phyloP scores from a whole-genome alignment of 1,140 invertebrate species.

The Akabosia matsudoensis region DNA sequence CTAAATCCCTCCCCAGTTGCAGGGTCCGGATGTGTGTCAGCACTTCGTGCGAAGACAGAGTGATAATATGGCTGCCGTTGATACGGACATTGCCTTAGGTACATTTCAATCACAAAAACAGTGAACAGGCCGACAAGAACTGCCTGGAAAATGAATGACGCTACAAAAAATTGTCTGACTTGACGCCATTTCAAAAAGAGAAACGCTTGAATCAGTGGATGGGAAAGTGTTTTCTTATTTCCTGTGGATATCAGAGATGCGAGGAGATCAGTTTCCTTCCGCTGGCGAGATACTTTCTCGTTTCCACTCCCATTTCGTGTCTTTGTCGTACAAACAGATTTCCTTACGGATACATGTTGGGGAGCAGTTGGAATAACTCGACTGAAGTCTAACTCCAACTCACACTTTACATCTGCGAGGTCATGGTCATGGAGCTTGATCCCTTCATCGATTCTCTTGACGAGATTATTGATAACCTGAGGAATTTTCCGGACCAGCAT shows the following conservation, averaged over 20 bases:
- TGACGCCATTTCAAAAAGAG: constrained; percentile 75
- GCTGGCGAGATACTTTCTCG: constrained; percentile 21
- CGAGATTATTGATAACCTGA: constrained; percentile 67
- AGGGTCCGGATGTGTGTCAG: too few relatives aligned
- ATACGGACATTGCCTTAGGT: constrained; percentile 45
- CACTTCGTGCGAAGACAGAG: too few relatives aligned
- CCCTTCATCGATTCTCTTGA: constrained; percentile 68
- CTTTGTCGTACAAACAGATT: constrained; percentile 36
- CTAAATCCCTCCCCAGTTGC: too few relatives aligned
- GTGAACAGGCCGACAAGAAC: constrained; percentile 64
- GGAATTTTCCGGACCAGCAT: constrained; percentile 76
- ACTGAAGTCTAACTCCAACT: constrained; percentile 69
- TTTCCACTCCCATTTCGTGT: constrained; percentile 20
- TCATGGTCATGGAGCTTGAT: constrained; percentile 75
- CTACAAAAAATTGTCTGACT: constrained; percentile 76
- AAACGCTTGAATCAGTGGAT: constrained; percentile 76
- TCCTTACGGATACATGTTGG: constrained; percentile 1
- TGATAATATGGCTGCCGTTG: too few relatives aligned
- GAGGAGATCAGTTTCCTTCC: constrained; percentile 47
- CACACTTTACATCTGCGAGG: constrained; percentile 75
- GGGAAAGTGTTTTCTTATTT: constrained; percentile 58
- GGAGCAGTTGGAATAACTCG: neutral
- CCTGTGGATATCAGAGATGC: constrained; percentile 46
- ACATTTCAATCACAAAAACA: constrained; percentile 61
- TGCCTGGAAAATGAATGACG: constrained; percentile 62